phyloP scores from a whole-genome alignment of 2,797 vertebrate genomes.

The Neosilurus mollespiculum region DNA sequence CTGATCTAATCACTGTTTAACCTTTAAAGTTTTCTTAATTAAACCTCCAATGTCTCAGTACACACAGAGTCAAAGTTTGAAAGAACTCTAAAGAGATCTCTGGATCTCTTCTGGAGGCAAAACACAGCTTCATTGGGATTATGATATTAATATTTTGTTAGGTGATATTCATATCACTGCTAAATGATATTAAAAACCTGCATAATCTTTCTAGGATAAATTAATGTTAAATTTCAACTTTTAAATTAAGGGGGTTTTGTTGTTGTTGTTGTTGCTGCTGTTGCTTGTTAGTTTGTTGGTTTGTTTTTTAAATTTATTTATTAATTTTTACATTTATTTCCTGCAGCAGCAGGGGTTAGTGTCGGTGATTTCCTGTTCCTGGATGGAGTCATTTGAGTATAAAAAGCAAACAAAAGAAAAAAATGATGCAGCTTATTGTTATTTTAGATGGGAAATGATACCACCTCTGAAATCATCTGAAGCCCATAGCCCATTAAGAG shows the following conservation, averaged over 20 bases:
- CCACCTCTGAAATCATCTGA: neutral
- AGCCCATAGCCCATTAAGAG: neutral
- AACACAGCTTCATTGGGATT: too few relatives aligned
- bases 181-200: neutral
- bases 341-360: constrained; percentile 5
- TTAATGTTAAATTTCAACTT: neutral
- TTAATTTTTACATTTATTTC: neutral
- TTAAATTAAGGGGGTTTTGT: neutral
- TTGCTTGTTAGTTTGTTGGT: too few relatives aligned
- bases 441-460: neutral
- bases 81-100: neutral
- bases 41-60: neutral
- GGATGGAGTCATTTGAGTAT: constrained; percentile 18
- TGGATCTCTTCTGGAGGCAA: neutral
- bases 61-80: neutral
- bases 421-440: constrained; percentile 16
- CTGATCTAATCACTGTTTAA: constrained; percentile 18
- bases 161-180: neutral
- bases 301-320: too few relatives aligned
- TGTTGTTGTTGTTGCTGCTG: too few relatives aligned
- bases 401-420: neutral
- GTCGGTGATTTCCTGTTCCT: constrained; percentile 15
- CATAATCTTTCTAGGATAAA: neutral
- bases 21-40: constrained; percentile 13
- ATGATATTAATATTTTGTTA: neutral